Conservation (phyloP, 1,140 invertebrate species). For the Phthorimaea operculella region DNA sequence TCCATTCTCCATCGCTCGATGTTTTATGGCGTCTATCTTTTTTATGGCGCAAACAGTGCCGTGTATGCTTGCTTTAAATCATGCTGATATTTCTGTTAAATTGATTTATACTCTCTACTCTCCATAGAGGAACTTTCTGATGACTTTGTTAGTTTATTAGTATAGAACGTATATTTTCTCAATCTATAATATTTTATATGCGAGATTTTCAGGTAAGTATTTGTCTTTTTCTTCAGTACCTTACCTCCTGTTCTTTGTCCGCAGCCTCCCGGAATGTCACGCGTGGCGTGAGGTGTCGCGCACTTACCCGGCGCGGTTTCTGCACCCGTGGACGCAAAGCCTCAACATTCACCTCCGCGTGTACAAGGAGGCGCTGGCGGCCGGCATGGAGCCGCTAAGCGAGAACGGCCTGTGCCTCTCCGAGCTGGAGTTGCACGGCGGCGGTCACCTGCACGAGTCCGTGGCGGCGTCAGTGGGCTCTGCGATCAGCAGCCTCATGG, state of each 20-base stretch:
- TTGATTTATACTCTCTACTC: constrained; percentile 21
- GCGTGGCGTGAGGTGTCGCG: background rate
- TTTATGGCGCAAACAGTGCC: constrained; percentile 30
- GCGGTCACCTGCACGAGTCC: constrained; percentile 66
- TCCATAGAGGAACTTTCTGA: background rate
- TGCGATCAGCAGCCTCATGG: constrained; percentile 75
- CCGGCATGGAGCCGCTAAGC: constrained; percentile 72
- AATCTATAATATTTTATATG: too few relatives aligned
- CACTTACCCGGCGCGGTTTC: constrained; percentile 19
- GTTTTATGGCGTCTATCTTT: constrained; percentile 47
- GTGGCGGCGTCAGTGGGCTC: constrained; percentile 74
- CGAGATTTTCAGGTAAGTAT: too few relatives aligned
- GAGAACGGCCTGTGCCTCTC: constrained; percentile 78
- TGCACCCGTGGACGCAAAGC: constrained; percentile 28
- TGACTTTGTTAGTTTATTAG: background rate
- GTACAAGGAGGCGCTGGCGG: constrained; percentile 70
- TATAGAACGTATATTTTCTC: too few relatives aligned
- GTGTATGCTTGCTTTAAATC: constrained; percentile 45
- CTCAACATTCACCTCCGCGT: constrained; percentile 66
- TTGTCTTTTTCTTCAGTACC: too few relatives aligned
- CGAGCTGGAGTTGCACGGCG: constrained; percentile 71
- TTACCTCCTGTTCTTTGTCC: background rate
- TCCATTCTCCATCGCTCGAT: constrained; percentile 41
- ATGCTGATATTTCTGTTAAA: constrained; percentile 26
- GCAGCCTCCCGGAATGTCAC: background rate